Evolutionary conservation across 2,888 invertebrate genomes (phyloP), one percentile per base, ranked within the genome.

Genomic region (Resseliella maxima): DNA sequence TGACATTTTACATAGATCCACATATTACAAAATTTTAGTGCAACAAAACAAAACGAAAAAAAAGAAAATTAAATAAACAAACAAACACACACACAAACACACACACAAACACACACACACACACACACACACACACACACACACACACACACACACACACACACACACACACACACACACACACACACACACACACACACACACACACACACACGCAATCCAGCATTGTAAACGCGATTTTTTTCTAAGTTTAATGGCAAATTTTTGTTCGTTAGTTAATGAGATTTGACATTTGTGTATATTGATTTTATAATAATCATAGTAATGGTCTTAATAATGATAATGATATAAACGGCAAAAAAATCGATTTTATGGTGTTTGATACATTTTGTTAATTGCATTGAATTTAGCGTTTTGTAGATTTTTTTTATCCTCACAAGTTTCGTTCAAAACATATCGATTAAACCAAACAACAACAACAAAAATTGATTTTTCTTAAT

Each of bases 321-420:
- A 21, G 24, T 59, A 31, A 5, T 72, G 72, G 72, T 72, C 72
- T 31, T 31, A 31, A 59, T n/a, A 41, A 6, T 59, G 59, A 59
- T n/a, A 59, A 8, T 18, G 46, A 50, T 8, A 24, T 3, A 59
- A 59, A 24, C 24, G 72, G 72, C 72, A 31, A 72, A 72, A 35
- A 72, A 72, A 72, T 59, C 59, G 59, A 72, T 72, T 31, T 72
- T 27, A 72, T 72, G 72, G 31, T 72, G 72, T 72, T 72, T 72
- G 72, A 72, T 12, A 72, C 72, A 72, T 72, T n/a, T 72, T 72
- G 27, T 72, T 72, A 31, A 72, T 72, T 72, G 72, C 72, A 72
- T 72, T 59, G 15, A 8, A 72, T 72, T 72, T 72, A 59, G 59
- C 59, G 24, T 72, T 59, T 72, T 72, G 72, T 72, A 72, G 72